Evolutionary conservation across 2,888 invertebrate genomes (phyloP).

Genomic region (Zaprionus lineosus): DNA sequence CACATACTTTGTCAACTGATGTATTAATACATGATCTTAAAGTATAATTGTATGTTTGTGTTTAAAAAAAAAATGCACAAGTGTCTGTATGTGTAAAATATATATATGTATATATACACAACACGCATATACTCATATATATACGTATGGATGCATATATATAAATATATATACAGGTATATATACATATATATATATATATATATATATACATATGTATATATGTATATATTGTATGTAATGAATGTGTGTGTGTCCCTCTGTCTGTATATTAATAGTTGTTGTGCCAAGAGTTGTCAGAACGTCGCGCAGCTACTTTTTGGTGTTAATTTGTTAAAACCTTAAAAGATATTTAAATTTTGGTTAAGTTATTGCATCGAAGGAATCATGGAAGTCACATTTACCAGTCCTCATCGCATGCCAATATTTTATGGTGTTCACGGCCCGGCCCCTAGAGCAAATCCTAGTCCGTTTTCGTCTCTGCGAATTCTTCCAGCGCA

Average conservation of each 20-base stretch:
- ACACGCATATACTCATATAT: too few species aligned
- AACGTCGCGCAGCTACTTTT: constrained; percentile 23
- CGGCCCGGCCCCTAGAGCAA: constrained; percentile 63
- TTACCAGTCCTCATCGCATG: constrained; percentile 69
- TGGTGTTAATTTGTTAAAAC: constrained; percentile 48
- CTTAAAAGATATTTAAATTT: constrained; percentile 16
- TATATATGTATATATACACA: constrained; percentile 23
- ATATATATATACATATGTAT: constrained; percentile 34
- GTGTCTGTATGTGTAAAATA: constrained; percentile 3
- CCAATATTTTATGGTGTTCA: constrained; percentile 59
- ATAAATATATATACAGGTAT: too few species aligned
- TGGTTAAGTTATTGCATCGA: constrained; percentile 6
- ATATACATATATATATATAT: too few species aligned
- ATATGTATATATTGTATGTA: constrained; percentile 13
- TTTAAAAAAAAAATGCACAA: too few species aligned
- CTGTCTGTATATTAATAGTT: constrained; percentile 25
- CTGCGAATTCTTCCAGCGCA: constrained; percentile 79
- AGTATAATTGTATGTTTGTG: constrained; percentile 41
- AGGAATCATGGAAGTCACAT: constrained; percentile 18
- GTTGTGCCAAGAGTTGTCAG: constrained; percentile 30
- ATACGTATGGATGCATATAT: too few species aligned
- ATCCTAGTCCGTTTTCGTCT: constrained; percentile 74
- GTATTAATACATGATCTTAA: constrained; percentile 66
- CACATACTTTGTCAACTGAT: constrained; percentile 57
- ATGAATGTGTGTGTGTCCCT: constrained; percentile 21